Evolutionary conservation across 2,888 invertebrate species (phyloP), one percentile per base, ranked within the genome.

Genomic region (Machimus rusticus): DNA sequence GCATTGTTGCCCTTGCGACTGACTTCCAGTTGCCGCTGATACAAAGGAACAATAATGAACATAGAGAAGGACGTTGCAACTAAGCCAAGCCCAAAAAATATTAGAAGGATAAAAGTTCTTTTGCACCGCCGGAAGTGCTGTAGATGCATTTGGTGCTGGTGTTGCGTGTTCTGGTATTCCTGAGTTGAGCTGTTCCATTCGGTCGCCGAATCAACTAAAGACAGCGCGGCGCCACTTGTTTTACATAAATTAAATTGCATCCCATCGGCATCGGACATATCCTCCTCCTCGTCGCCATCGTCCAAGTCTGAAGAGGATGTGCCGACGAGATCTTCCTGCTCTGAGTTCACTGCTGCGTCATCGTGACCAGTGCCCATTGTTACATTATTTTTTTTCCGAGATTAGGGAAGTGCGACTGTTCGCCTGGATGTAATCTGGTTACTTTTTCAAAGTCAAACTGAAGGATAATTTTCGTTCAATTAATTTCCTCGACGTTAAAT

Each of bases 21-120:
- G 74, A 89, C 86, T 88, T 89, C 89, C 77, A 90, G 87, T 88
- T 90, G 90, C 87, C 89, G 90, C 43, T 89, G 89, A 90, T 94
- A 94, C 74, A 94, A 91, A 19, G 94, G 94, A 89, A 94, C 91
- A 87, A 93, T 90, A 89, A 94, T 93, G 89, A 94, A 90, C 39
- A 94, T 90, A 46, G 92, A 91, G 86, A 94, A 93, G 34, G 94
- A 92, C 31, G 94, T 93, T 57, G 93, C 88, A 87, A 94, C 91
- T 87, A 92, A 87, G 82, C 94, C 93, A 19, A 93, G 92, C n/a
- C 91, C 91, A 55, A 94, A 89, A 89, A 94, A 93, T 89, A 93
- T 86, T 2, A 90, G 88, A 9, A 88, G 76, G 43, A 87, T 86
- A 81, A 90, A 89, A 37, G 88, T 87, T 19, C 86, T 84, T 51